Evolutionary conservation across 1,140 invertebrate genomes (phyloP).

Genomic region (Eubasilissa regina): DNA sequence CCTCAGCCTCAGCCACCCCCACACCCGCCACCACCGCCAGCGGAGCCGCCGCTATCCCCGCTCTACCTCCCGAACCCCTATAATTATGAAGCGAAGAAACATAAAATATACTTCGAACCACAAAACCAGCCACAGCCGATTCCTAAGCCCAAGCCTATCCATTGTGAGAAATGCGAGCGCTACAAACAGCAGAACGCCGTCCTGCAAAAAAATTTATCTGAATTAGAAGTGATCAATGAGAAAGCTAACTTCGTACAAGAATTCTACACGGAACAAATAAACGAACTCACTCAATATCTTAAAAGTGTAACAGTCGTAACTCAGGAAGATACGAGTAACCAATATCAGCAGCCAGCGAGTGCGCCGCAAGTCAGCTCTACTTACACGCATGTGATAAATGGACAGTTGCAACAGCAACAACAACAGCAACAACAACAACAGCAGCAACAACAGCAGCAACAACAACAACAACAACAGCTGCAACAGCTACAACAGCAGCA

Average conservation of each 20-base stretch:
- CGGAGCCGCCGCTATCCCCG: neutral
- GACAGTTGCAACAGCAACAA: neutral
- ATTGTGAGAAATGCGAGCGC: neutral
- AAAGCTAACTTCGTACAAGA: neutral
- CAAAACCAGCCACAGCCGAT: neutral
- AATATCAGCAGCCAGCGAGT: neutral
- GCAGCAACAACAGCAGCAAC: neutral
- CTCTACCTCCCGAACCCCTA: neutral
- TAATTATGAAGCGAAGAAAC: neutral
- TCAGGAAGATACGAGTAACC: neutral
- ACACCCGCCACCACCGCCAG: neutral
- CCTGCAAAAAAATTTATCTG: neutral
- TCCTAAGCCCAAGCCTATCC: neutral
- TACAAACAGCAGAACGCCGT: neutral
- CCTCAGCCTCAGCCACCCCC: neutral
- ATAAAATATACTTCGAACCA: neutral
- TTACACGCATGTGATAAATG: neutral
- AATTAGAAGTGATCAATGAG: neutral
- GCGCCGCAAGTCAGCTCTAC: neutral
- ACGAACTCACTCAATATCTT: neutral
- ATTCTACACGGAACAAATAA: neutral
- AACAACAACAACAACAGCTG: neutral
- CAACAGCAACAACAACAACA: neutral
- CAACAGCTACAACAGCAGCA: neutral
- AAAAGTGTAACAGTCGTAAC: neutral